Base-by-base conservation (phyloP, 2,888 invertebrate species). In the Meiosimyza decipiens region DNA sequence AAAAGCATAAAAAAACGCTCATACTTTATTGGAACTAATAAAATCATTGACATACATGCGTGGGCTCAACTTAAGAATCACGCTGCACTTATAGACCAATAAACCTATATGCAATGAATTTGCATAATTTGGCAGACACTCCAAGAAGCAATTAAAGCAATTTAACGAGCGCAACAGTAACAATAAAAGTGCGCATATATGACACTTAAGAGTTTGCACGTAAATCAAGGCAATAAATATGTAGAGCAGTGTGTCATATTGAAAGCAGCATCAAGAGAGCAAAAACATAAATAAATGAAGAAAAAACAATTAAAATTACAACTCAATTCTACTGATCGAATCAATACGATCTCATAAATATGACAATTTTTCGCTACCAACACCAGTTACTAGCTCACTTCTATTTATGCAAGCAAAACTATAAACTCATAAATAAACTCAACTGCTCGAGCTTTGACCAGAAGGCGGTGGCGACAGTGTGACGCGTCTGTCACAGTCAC, bases 241-340 rank as follows among this genome's bases (percentile, higher is more conserved):
- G 54, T 70, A 40, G 70, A 70, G 12, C 62, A 70, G 47, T 70
- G 70, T 62, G 70, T 70, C 70, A 70, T 69, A 57, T 47, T 18
- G 47, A 47, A 12, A 66, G 40, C 66, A 6, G 4, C 6, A 49
- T n/a, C 40, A 15, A 40, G 6, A 16, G 40, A 18, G 54, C 40
- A 63, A 11, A 62, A n/a, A 40, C n/a, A 60, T 15, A 22, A 15
- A 51, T 22, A 16, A 9, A 40, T 40, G 40, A 7, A 54, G 4
- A 16, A 16, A 18, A 63, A 40, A 62, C 28, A 40, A 62, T 40
- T 16, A 22, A n/a, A 51, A 12, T n/a, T n/a, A 40, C 52, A 52
- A 54, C 51, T 16, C 67, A 55, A 57, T 55, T 22, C 22, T 16
- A 51, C 22, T 28, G 51, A 54, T 11, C 52, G 54, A 52, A 47